Base-by-base conservation (phyloP, 2,113 vertebrate genomes). In the Crotalus helleri region DNA sequence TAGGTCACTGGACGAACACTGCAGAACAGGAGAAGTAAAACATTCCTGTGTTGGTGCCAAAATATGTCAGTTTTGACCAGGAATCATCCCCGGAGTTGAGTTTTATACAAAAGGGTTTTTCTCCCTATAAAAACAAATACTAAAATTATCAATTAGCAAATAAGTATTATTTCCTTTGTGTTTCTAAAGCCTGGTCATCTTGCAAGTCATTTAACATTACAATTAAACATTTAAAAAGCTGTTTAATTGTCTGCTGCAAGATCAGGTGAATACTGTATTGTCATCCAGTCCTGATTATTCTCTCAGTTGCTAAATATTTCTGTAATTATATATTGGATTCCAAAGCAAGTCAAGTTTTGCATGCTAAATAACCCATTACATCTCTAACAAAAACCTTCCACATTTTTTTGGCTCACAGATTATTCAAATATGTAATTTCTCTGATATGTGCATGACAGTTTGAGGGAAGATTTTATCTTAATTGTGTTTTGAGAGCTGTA, bases 101-200 rank as follows among this genome's bases (percentile, higher is more conserved):
- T 74, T 74, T 39, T 33, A 74, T 39, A 39, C 15, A 39, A 74
- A 74, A 39, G n/a, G n/a, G 6, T 39, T 6, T 39, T 74, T 15
- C n/a, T 33, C n/a, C 15, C 69, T 74, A 74, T 39, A 39, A 74
- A 74, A 74, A 39, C n/a, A 39, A 39, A 74, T 74, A 74, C 6
- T 69, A 33, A 69, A 74, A 74, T 74, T 33, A 39, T 74, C 13
- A 74, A 19, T 58, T 61, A 90, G 94, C 95, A 94, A 92, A 90
- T 95, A 93, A 95, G 91, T 0, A 0, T 93, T 74, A 87, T 95
- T 95, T 94, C 92, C 88, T 85, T 92, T 54, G 15, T 13, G 89
- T 95, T 91, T 91, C 33, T 89, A 95, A 96, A 94, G 86, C 64
- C 81, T 85, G 24, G 91, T 93, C 92, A 64, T 64, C 61, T 64